Percentiles rank a stretch among this genome's conserved stretches.
Evolutionary conservation across 2,797 vertebrate species (phyloP).

Genomic region (Macropus fuliginosus): DNA sequence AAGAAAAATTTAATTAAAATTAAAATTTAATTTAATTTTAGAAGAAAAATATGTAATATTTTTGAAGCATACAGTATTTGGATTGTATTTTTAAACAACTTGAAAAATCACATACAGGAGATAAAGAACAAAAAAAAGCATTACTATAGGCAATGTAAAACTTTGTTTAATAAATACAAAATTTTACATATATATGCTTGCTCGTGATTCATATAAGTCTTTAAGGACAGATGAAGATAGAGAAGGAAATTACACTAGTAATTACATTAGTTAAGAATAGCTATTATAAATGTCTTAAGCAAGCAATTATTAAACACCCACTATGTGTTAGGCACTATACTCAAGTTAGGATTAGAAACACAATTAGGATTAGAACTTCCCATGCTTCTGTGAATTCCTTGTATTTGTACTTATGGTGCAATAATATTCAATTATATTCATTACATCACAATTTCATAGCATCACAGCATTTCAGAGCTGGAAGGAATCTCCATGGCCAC

Average conservation of each 20-base stretch:
- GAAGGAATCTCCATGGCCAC: neutral
- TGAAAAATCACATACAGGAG: neutral
- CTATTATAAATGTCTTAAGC: neutral
- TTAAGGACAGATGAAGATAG: neutral
- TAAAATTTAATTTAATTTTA: no score
- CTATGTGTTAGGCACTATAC: neutral
- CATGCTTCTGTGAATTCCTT: neutral
- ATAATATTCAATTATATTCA: neutral
- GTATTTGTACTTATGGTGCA: neutral
- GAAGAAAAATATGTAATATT: neutral
- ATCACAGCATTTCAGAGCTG: neutral
- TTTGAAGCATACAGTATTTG: neutral
- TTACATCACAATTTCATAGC: neutral
- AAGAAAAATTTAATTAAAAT: no score
- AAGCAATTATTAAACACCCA: neutral
- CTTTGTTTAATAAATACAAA: neutral
- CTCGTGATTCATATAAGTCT: neutral
- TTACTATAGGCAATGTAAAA: neutral
- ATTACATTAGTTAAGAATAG: neutral
- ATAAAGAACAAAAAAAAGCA: neutral
- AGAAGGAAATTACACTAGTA: neutral
- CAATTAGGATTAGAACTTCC: neutral
- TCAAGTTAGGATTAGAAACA: neutral
- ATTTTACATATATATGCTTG: neutral
- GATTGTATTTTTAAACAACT: neutral